A percentile compares a stretch with the other conserved stretches of the same genome.
Evolutionary conservation across 2,797 vertebrate genomes (phyloP).

Genomic region (Tiaroga cobitis): DNA sequence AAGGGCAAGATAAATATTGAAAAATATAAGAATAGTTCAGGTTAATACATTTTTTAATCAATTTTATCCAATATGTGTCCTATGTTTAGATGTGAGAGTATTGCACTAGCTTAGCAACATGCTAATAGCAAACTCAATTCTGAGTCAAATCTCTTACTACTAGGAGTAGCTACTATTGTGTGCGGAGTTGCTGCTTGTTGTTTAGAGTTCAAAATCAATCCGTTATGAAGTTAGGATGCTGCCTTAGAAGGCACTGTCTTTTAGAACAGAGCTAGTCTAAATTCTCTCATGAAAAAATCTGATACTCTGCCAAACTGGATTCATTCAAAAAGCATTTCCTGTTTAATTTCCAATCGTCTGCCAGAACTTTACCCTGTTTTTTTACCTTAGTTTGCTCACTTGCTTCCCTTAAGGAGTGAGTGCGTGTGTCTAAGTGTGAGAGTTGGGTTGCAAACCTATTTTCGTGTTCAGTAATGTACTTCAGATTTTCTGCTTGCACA

Average conservation of each 20-base stretch:
- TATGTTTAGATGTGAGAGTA: neutral
- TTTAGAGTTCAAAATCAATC: neutral
- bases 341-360: neutral
- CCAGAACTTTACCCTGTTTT: neutral
- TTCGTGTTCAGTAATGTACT: slow-evolving; percentile 11
- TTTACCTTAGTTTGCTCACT: neutral
- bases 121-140: neutral
- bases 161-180: neutral
- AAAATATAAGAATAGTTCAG: neutral
- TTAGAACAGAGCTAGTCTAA: neutral
- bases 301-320: neutral
- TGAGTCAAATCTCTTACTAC: neutral
- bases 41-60: neutral
- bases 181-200: neutral
- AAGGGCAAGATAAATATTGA: neutral
- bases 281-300: neutral
- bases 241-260: neutral
- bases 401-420: slow-evolving; percentile 5
- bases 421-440: slow-evolving; percentile 23
- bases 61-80: neutral
- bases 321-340: neutral
- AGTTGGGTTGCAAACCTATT: neutral
- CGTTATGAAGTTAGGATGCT: neutral
- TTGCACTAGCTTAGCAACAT: neutral
- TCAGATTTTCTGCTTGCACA: slow-evolving; percentile 21